These are phyloP conservation scores for Amazonetta brasiliensis DNA, from an alignment of 2,797 vertebrate genomes.

Conservation along the genomic window DNA sequence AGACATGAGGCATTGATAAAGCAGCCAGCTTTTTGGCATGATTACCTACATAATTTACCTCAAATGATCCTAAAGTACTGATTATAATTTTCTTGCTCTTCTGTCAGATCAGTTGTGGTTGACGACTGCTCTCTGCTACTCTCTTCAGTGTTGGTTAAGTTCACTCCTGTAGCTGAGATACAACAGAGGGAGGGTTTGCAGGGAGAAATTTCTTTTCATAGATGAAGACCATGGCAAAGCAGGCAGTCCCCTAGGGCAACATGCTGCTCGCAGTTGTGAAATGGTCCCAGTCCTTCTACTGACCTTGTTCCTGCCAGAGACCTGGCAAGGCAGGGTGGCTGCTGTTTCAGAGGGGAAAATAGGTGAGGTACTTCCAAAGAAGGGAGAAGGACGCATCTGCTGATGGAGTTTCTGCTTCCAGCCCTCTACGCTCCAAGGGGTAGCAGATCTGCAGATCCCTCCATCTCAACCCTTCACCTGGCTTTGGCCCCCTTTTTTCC, in stretches of 20 bases:
- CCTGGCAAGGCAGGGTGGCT: not conserved
- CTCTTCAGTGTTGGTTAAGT: constrained; percentile 15
- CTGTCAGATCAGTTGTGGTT: constrained; percentile 1
- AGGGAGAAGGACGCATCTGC: not conserved
- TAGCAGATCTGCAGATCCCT: not conserved
- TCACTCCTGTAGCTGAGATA: not conserved
- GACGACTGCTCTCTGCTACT: not conserved
- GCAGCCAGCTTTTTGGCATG: not conserved
- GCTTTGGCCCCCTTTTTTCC: not conserved
- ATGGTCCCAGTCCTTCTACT: accelerated
- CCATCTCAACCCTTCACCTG: not conserved
- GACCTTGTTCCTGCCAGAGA: not conserved
- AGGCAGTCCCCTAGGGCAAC: not conserved
- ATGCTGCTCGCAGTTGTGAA: not conserved
- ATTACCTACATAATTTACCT: not conserved
- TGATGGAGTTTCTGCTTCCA: not conserved
- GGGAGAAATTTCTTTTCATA: not conserved
- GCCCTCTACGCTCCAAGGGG: not conserved
- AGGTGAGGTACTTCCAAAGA: not conserved
- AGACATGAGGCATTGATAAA: not conserved
- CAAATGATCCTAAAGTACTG: not conserved
- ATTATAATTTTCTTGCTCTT: not conserved
- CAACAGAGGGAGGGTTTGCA: not conserved
- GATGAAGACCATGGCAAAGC: not conserved
- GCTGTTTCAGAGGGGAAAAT: not conserved